A percentile compares a stretch with the other conserved stretches of the same genome.
These are phyloP conservation scores for Nesoenas mayeri DNA, from an alignment of 2,113 vertebrate genomes.

Conservation along the genomic window DNA sequence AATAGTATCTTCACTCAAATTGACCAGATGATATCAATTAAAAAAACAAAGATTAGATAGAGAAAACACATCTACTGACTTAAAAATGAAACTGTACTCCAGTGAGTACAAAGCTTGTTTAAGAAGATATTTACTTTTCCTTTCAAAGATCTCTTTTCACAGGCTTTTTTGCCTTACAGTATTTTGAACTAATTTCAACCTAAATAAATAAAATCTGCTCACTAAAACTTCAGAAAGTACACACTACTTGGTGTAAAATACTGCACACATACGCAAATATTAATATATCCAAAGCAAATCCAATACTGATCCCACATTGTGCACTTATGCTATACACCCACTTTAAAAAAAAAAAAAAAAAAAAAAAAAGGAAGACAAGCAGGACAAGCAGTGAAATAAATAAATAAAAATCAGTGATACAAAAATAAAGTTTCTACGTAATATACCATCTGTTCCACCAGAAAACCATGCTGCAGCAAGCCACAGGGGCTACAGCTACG, in stretches of 20 bases:
- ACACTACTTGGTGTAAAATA: not conserved
- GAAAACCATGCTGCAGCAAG: conserved; percentile 40
- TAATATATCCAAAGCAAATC: not conserved
- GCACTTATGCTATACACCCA: not conserved
- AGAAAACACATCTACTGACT: conserved; percentile 8
- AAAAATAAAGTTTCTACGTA: conserved; percentile 56
- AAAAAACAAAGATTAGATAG: conserved; percentile 27
- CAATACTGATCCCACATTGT: not conserved
- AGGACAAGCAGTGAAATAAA: not conserved
- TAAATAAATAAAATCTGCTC: not conserved
- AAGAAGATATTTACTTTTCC: not conserved
- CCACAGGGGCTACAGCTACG: conserved; percentile 52
- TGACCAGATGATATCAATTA: conserved; percentile 60
- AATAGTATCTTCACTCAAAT: conserved; percentile 50
- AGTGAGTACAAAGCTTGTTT: not conserved
- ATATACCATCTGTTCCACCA: conserved; percentile 60
- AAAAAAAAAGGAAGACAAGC: not conserved
- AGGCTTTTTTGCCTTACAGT: not conserved
- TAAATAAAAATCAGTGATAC: conserved; percentile 18
- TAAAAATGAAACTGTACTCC: not conserved
- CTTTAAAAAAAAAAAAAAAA: not conserved
- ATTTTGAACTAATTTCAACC: not conserved
- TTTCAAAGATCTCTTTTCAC: not conserved
- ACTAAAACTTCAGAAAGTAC: not conserved
- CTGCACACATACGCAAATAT: not conserved